Evolutionary conservation across 2,888 invertebrate species (phyloP), one percentile per base, ranked within the genome.

Genomic region (Ennomos fuscantarius): DNA sequence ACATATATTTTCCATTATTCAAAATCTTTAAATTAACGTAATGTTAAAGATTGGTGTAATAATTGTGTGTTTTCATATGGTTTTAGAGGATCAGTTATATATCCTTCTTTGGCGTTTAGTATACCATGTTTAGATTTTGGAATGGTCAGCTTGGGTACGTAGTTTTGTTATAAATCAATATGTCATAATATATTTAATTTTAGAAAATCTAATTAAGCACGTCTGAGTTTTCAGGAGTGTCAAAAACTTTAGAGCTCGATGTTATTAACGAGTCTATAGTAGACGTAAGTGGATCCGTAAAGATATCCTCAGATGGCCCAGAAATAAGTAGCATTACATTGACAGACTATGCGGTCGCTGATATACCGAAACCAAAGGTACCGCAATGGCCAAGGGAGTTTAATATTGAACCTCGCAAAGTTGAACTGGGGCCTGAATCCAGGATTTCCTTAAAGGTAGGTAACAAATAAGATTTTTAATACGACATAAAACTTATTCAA

Each of bases 21-120:
- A n/a, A n/a, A n/a, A n/a, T n/a, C 24, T 24, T 3, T 24, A 24
- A 24, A 24, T 24, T 2, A 24, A 1, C 1, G 24, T 24, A 24
- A 24, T 2, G 24, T 24, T 24, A 24, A 24, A 6, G 6, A 24
- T 24, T 24, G 6, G 6, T 3, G 5, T 24, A 24, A 24, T 24
- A 24, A 24, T 6, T 24, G 24, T 6, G 2, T 3, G n/a, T 24
- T 24, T 11, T 15, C 13, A 44, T 15, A 9, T 48, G n/a, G 41
- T 72, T 74, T 33, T 78, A 95, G 95, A 69, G 95, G 95, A 11
- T 92, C 89, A 73, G 89, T 95, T 1, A 82, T 94, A 53, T 94
- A 93, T 70, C 95, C 95, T 1, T 88, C 93, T 8, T 72, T 95
- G 31, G 88, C 79, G 72, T 93, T 94, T 64, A 91, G 93, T 63